These are phyloP conservation scores for Chionis minor DNA, from an alignment of 2,113 vertebrate species.

Conservation along the genomic window DNA sequence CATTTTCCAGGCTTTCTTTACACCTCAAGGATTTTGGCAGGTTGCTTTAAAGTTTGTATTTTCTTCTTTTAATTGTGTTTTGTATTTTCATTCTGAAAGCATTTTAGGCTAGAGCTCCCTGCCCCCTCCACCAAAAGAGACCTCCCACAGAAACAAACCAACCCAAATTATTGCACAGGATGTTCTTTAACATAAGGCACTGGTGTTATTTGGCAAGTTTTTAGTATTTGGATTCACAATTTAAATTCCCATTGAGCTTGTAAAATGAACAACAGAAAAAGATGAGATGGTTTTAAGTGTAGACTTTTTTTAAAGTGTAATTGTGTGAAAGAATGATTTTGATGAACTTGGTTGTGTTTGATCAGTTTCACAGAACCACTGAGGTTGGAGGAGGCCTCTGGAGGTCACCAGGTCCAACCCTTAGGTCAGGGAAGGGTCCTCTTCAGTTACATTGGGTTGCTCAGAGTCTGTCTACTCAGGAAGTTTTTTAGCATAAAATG, in stretches of 20 bases:
- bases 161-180: neutral
- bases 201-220: neutral
- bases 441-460: neutral
- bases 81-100: neutral
- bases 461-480: neutral
- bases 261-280: neutral
- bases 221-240: neutral
- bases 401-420: neutral
- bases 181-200: neutral
- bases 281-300: neutral
- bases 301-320: neutral
- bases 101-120: neutral
- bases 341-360: neutral
- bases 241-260: neutral
- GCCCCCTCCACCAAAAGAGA: neutral
- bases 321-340: neutral
- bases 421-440: neutral
- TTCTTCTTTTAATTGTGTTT: neutral
- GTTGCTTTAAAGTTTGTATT: neutral
- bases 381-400: neutral
- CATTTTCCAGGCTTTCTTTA: neutral
- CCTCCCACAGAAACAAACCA: rapidly evolving
- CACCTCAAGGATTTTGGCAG: neutral
- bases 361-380: neutral
- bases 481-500: neutral